These are phyloP conservation scores for Mesocricetus auratus DNA, from an alignment of 2,113 vertebrate species.

Conservation along the genomic window DNA sequence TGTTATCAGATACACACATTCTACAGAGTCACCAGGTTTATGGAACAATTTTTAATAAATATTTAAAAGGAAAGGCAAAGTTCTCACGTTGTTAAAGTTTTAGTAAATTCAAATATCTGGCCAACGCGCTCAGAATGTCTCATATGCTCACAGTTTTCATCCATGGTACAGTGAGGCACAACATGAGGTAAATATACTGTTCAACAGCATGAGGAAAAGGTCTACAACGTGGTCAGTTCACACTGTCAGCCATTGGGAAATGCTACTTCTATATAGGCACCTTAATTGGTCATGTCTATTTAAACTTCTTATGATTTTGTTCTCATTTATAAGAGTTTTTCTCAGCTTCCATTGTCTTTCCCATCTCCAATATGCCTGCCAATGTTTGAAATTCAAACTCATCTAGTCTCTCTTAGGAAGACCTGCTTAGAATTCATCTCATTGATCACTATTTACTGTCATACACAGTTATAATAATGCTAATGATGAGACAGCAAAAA, in stretches of 20 bases:
- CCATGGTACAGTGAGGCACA: neutral
- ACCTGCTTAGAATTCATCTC: neutral
- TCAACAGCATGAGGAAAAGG: fast-evolving
- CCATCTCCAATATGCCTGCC: neutral
- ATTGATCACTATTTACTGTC: neutral
- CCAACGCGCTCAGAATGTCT: neutral
- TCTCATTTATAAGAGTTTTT: neutral
- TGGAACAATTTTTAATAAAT: neutral
- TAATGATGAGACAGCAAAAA: neutral
- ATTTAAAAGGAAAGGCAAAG: neutral
- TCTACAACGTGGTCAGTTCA: neutral
- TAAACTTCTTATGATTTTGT: neutral
- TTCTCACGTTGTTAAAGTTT: slow-evolving; percentile 12
- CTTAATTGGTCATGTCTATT: neutral
- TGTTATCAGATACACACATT: neutral
- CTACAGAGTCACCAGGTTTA: fast-evolving
- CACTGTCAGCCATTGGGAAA: neutral
- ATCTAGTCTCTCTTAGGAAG: neutral
- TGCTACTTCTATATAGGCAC: neutral
- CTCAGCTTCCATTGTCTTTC: neutral
- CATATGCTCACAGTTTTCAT: neutral
- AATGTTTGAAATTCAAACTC: neutral
- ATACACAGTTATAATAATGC: neutral
- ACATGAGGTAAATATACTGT: neutral
- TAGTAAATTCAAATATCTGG: slow-evolving; percentile 7